These are phyloP conservation scores for Plutella xylostella DNA, from an alignment of 2,888 invertebrate genomes.

Conservation along the genomic window DNA sequence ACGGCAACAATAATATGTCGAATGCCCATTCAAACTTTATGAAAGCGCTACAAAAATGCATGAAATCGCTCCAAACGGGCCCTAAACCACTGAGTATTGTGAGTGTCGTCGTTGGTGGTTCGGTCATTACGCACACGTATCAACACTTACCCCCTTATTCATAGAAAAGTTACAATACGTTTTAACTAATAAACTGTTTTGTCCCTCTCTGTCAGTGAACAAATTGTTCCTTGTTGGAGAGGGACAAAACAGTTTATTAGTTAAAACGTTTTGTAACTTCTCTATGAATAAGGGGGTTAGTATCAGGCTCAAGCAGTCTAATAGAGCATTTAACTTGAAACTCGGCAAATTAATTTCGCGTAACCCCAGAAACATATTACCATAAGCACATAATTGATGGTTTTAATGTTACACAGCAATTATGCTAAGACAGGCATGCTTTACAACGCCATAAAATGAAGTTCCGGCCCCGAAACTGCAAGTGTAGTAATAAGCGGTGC, in stretches of 20 bases:
- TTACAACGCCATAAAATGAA: conserved; percentile 62
- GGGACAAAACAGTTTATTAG: too few relatives aligned
- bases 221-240: too few relatives aligned
- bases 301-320: not conserved
- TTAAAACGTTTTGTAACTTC: too few relatives aligned
- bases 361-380: conserved; percentile 25
- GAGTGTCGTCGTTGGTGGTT: too few relatives aligned
- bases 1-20: not conserved
- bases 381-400: conserved; percentile 60
- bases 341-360: conserved; percentile 6
- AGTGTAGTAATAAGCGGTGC: conserved; percentile 63
- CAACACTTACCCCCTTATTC: too few relatives aligned
- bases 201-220: too few relatives aligned
- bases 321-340: not conserved
- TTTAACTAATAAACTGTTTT: too few relatives aligned
- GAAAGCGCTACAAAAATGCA: not conserved
- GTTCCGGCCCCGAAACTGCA: conserved; percentile 60
- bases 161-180: too few relatives aligned
- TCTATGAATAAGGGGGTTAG: too few relatives aligned
- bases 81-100: too few relatives aligned
- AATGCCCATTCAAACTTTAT: not conserved
- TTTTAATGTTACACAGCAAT: conserved; percentile 61
- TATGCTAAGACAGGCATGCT: conserved; percentile 63
- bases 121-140: too few relatives aligned
- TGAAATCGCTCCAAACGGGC: too few relatives aligned